Evolutionary conservation across 2,797 vertebrate genomes (phyloP).

Genomic region (Moxostoma hubbsi): DNA sequence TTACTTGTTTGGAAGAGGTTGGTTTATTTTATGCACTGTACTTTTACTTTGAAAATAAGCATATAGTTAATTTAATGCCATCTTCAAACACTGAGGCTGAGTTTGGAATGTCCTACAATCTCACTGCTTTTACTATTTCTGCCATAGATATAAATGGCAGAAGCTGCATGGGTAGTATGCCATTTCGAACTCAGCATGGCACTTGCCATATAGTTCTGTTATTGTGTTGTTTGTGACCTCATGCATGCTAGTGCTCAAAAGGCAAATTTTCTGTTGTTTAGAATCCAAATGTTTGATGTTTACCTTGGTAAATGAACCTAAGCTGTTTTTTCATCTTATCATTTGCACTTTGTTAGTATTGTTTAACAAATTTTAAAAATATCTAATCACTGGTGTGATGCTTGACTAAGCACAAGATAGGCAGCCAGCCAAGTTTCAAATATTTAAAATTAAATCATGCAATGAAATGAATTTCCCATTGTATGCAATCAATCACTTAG

Average conservation of each 20-base stretch:
- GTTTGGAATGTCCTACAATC: no score
- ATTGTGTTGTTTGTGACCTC: neutral
- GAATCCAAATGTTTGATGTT: neutral
- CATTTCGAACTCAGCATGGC: neutral
- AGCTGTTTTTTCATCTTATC: conserved; percentile 16
- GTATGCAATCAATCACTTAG: neutral
- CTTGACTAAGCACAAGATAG: neutral
- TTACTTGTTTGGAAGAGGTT: no score
- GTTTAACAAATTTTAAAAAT: conserved; percentile 30
- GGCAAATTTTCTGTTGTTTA: neutral
- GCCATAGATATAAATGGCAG: no score
- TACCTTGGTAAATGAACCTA: neutral
- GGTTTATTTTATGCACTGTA: no score
- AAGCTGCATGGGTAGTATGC: no score
- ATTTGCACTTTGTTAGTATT: conserved; percentile 12
- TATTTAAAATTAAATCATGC: neutral
- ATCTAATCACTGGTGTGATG: neutral
- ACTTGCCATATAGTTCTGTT: neutral
- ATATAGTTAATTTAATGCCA: no score
- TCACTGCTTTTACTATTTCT: no score
- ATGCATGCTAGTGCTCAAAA: conserved; percentile 25
- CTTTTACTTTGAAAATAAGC: no score
- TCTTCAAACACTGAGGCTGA: no score
- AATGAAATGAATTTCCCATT: neutral
- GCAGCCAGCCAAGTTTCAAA: neutral